Base-by-base conservation (phyloP, 2,888 invertebrate species). In the Mesorhabditis sp. region DNA sequence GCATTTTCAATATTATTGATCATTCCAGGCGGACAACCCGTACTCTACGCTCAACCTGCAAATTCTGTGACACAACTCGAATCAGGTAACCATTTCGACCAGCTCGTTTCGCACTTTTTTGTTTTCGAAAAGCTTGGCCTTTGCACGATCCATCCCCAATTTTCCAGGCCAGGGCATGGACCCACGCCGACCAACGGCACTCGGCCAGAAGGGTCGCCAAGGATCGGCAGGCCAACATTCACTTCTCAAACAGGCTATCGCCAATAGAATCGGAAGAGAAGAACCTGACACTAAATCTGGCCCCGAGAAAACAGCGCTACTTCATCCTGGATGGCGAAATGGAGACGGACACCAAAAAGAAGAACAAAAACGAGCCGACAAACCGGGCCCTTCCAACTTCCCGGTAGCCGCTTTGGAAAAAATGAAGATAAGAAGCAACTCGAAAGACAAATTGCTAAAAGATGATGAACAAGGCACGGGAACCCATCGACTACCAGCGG, bases 181-280 rank as follows among this genome's bases (percentile, higher is more conserved):
- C 28, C 28, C 28, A 28, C 28, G 28, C 28, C 28, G 28, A 45
- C 69, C 71, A 66, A 70, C 71, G 67, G 71, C 74, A 67, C 71
- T 70, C 67, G 67, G 66, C 42, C 50, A 61, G 66, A 65, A 70
- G 62, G 61, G 65, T 43, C 67, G 45, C 44, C 41, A 43, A 45
- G 45, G 66, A 10, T 45, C 62, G 45, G 62, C 45, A 7, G 70
- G 68, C 43, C 74, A 74, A 72, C 78, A 80, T 69, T 72, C 75
- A 6, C 72, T 83, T 67, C 77, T 83, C 70, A 83, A 83, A 73
- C 82, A 81, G 67, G 83, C 83, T 4, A 79, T 83, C 58, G 83
- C 82, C 43, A 83, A 83, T 70, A 74, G 83, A 66, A 76, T 78
- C 7, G 45, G 10, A 66, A 28, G 58, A 66, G 45, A 45, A 28